Conservation (phyloP, 2,888 invertebrate genomes). For the Hanleya hanleyi region DNA sequence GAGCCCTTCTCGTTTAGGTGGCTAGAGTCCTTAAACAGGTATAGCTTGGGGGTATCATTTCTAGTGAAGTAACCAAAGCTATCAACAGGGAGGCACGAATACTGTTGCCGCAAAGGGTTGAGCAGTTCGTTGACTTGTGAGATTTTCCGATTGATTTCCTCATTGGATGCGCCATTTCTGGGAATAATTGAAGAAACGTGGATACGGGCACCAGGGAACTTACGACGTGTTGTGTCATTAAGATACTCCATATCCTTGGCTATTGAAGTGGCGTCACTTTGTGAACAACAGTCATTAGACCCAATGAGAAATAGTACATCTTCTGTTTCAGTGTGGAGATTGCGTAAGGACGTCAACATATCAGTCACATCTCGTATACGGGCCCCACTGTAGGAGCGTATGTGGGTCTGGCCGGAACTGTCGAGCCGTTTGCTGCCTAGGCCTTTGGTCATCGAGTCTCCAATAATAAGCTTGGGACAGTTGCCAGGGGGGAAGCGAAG, state of each 20-base stretch:
- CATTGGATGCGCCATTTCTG: background rate
- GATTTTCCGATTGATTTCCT: background rate
- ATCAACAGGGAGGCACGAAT: background rate
- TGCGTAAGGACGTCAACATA: background rate
- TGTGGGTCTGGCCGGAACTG: background rate
- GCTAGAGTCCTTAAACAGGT: background rate
- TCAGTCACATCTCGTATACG: background rate
- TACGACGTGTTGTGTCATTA: background rate
- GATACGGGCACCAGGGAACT: background rate
- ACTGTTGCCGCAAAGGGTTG: background rate
- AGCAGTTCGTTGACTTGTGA: background rate
- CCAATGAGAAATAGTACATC: background rate
- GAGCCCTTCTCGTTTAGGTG: background rate
- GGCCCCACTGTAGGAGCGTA: background rate
- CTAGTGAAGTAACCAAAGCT: background rate
- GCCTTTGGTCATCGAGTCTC: background rate
- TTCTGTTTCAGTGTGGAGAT: background rate
- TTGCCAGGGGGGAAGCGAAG: background rate
- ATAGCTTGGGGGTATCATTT: background rate
- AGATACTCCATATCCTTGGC: background rate
- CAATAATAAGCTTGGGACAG: background rate
- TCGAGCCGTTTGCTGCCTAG: background rate
- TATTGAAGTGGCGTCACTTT: background rate
- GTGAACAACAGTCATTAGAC: background rate
- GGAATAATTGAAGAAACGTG: background rate